These are phyloP conservation scores for Operophtera brumata DNA, from an alignment of 2,888 invertebrate species.

Conservation along the genomic window DNA sequence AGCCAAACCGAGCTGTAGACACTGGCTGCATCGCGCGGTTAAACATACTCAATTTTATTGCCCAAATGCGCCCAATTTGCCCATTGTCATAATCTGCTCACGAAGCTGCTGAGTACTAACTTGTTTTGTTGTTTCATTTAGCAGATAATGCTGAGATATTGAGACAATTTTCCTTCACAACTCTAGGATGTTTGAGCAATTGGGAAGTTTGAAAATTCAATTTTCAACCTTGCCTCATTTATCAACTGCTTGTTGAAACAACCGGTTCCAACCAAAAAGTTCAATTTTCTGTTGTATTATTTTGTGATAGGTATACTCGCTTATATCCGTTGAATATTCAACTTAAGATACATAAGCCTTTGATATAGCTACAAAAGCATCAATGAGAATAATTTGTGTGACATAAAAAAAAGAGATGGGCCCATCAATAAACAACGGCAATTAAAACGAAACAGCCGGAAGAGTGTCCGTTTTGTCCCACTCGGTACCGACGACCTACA, in stretches of 20 bases:
- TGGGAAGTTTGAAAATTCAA: constrained; percentile 6
- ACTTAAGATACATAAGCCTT: not conserved
- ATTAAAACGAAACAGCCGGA: constrained; percentile 38
- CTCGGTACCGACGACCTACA: constrained; percentile 29
- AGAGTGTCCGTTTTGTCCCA: constrained; percentile 35
- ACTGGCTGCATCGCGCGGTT: constrained; percentile 6
- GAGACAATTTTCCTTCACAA: constrained; percentile 3
- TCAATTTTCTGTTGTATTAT: not conserved
- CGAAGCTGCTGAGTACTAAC: not conserved
- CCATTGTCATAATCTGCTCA: constrained; percentile 9
- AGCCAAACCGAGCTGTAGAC: constrained; percentile 9
- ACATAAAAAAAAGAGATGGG: constrained; percentile 33
- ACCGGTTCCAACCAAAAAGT: not conserved
- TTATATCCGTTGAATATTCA: not conserved
- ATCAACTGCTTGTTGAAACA: not conserved
- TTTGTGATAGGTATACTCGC: not conserved
- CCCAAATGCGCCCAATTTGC: constrained; percentile 19
- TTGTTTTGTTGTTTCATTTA: constrained; percentile 9
- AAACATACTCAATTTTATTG: constrained; percentile 19
- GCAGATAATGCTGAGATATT: not conserved
- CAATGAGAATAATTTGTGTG: constrained; percentile 25
- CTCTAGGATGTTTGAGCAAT: not conserved
- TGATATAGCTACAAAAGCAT: constrained; percentile 11
- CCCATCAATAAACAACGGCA: constrained; percentile 37
- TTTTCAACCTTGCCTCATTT: not conserved